Base-by-base conservation (phyloP, 2,888 invertebrate genomes). In the Pediacus dermestoides region DNA sequence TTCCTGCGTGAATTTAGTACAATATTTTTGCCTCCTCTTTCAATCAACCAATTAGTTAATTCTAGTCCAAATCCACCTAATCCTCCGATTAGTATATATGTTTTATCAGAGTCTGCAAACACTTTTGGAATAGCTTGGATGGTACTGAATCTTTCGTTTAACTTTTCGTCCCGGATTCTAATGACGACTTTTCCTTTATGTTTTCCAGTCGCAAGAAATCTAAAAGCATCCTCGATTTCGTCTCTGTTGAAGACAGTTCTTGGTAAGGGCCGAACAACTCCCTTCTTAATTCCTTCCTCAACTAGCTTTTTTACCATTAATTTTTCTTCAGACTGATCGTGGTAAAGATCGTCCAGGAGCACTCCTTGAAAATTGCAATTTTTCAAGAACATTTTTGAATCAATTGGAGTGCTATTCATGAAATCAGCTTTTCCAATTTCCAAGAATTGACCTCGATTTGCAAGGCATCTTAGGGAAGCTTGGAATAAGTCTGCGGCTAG, bases 371-470 rank as follows among this genome's bases (percentile, higher is more conserved):
- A 85, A 45, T 80, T 79, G 15, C 82, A 73, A 58, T 87, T 84
- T 44, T 79, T 81, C 33, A 85, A 67, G 62, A 89, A 85, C 3
- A 77, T 63, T 12, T 80, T 74, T 77, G 88, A 76, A 1, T 76
- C 39, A 10, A 57, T 48, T 2, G 78, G 65, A 45, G 67, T 81
- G 58, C 89, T 81, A 34, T 73, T 74, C 0, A 79, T 74, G 53
- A 89, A 70, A 66, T 91, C 89, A 56, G 81, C 85, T 69, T 89
- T 90, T 30, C 89, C 89, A 41, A 91, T 88, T 70, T 91, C 90
- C 34, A 90, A 66, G 66, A 91, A 91, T 41, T 82, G 74, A 3
- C 90, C 81, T 1, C 73, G 67, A 2, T 51, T 44, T 0, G 73
- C 77, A 4, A 82, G 61, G 48, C 82, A 82, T 2, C 79, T 70